These are phyloP conservation scores for Drosophila birchii DNA, from an alignment of 2,888 invertebrate genomes.

Conservation along the genomic window DNA sequence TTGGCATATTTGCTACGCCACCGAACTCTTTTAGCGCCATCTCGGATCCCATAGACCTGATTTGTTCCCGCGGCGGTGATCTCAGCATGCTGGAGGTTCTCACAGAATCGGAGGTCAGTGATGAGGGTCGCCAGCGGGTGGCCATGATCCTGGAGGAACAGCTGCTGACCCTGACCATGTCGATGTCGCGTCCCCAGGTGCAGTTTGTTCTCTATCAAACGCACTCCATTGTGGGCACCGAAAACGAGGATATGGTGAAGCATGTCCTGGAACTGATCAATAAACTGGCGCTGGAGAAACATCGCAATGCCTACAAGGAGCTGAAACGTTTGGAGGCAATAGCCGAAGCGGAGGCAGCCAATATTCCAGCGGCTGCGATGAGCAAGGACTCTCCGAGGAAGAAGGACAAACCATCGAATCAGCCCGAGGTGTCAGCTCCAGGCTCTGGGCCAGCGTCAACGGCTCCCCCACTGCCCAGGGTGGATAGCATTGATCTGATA, in stretches of 20 bases:
- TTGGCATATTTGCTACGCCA: slow-evolving; percentile 90
- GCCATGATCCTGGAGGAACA: slow-evolving; percentile 90
- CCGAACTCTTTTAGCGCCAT: slow-evolving; percentile 93
- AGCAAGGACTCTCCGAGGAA: slow-evolving; percentile 73
- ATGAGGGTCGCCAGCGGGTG: slow-evolving; percentile 87
- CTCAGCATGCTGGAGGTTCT: slow-evolving; percentile 90
- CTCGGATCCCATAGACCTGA: slow-evolving; percentile 91
- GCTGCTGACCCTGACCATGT: slow-evolving; percentile 89
- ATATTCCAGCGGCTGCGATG: slow-evolving; percentile 81
- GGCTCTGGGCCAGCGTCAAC: slow-evolving; percentile 25
- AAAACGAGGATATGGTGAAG: slow-evolving; percentile 90
- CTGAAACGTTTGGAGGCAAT: slow-evolving; percentile 80
- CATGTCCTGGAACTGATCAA: slow-evolving; percentile 90
- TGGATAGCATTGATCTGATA: slow-evolving; percentile 64
- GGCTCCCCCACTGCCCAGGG: slow-evolving; percentile 45
- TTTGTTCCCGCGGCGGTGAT: slow-evolving; percentile 92
- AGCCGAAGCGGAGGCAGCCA: slow-evolving; percentile 81
- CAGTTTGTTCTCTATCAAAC: slow-evolving; percentile 93
- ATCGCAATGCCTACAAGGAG: slow-evolving; percentile 85
- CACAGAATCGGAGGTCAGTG: slow-evolving; percentile 89
- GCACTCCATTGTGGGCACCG: slow-evolving; percentile 90
- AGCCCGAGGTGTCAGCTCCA: slow-evolving; percentile 53
- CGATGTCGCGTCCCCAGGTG: slow-evolving; percentile 92
- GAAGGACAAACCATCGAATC: slow-evolving; percentile 56
- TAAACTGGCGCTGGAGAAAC: slow-evolving; percentile 88